phyloP scores from a whole-genome alignment of 2,888 invertebrate genomes.

The Cylloceria caligata region DNA sequence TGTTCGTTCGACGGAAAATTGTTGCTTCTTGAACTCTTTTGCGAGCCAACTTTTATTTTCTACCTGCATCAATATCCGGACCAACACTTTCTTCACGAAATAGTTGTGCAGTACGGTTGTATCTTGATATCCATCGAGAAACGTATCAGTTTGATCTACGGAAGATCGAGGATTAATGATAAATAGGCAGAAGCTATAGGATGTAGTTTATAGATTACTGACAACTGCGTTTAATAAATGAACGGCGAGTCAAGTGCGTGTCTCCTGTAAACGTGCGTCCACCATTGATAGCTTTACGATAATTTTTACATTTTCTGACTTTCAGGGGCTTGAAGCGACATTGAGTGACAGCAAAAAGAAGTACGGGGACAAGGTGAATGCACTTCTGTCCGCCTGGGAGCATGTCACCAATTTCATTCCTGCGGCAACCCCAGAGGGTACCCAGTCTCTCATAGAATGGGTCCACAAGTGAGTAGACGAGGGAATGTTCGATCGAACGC shows the following conservation, averaged over 20 bases:
- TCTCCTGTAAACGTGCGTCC: background rate
- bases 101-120: background rate
- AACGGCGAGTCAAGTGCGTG: background rate
- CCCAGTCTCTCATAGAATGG: slow-evolving; percentile 84
- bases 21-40: slow-evolving; percentile 38
- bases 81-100: background rate
- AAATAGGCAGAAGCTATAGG: background rate
- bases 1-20: background rate
- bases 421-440: slow-evolving; percentile 82
- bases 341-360: slow-evolving; percentile 85
- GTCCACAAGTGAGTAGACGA: slow-evolving; percentile 82
- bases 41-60: slow-evolving; percentile 1
- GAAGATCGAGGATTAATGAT: too few relatives aligned
- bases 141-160: too few relatives aligned
- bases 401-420: slow-evolving; percentile 84
- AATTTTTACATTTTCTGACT: slow-evolving; percentile 56
- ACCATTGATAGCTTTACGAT: background rate
- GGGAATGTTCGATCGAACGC: slow-evolving; percentile 45
- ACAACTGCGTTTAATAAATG: background rate
- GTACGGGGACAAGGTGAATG: slow-evolving; percentile 85
- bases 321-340: slow-evolving; percentile 84
- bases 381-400: slow-evolving; percentile 85
- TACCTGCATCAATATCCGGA: slow-evolving; percentile 20
- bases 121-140: slow-evolving; percentile 11
- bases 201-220: background rate